These are phyloP conservation scores for Mamestra configurata DNA, from an alignment of 1,140 invertebrate species.

Conservation along the genomic window DNA sequence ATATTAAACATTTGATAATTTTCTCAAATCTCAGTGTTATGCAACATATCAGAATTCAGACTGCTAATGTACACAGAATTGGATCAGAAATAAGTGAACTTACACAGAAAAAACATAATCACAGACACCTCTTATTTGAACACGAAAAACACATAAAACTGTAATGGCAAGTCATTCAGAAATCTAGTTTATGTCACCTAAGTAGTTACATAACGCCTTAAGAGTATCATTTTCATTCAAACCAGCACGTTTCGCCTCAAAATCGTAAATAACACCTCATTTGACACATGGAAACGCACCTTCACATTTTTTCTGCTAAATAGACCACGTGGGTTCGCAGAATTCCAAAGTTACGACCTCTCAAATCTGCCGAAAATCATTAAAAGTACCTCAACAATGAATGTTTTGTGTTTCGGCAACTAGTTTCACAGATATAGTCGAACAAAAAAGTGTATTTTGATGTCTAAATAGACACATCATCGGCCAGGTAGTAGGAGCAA, in stretches of 20 bases:
- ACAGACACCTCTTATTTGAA: constrained; percentile 2
- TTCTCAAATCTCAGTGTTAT: not conserved
- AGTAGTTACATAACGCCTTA: constrained; percentile 27
- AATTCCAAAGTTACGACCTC: constrained; percentile 59
- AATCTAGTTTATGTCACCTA: constrained; percentile 10
- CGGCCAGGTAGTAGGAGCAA: constrained; percentile 74
- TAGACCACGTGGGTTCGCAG: constrained; percentile 72
- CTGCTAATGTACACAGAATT: not conserved
- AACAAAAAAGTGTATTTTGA: constrained; percentile 86
- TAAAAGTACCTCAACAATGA: constrained; percentile 79
- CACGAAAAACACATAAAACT: constrained; percentile 42
- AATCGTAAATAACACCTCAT: constrained; percentile 81
- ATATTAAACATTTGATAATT: not conserved
- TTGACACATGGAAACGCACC: constrained; percentile 76
- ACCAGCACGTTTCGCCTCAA: constrained; percentile 75
- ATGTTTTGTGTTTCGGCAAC: constrained; percentile 82
- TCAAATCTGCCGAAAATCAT: constrained; percentile 84
- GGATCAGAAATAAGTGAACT: not conserved
- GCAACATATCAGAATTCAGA: too few species aligned
- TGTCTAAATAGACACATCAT: constrained; percentile 86
- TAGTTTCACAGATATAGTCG: constrained; percentile 84
- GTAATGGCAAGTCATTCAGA: constrained; percentile 17
- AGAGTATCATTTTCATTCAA: constrained; percentile 61
- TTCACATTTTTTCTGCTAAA: constrained; percentile 71
- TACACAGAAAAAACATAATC: constrained; percentile 16